A percentile compares a stretch with the other conserved stretches of the same genome.
phyloP scores from a whole-genome alignment of 92 coral and sea anemone species.

The Hydrozoanthus gracilis region DNA sequence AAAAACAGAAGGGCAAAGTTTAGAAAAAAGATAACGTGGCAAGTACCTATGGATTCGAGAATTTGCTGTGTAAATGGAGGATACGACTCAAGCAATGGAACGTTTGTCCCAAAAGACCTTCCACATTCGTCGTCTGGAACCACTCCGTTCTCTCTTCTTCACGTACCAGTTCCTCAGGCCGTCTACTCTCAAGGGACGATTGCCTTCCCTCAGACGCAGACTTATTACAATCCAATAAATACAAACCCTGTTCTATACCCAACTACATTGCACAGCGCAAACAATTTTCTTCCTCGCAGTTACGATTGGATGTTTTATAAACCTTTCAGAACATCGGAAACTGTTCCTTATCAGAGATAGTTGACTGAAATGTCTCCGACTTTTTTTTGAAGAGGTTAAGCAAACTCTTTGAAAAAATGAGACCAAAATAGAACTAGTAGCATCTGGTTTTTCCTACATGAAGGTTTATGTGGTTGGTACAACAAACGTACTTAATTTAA shows the following conservation, averaged over 20 bases:
- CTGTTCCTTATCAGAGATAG: constrained; percentile 2
- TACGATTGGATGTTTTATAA: constrained; percentile 12
- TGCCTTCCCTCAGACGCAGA: constrained; percentile 4
- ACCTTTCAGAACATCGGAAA: constrained; percentile 1
- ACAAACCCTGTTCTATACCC: constrained; percentile 10
- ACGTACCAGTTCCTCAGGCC: constrained; percentile 3
- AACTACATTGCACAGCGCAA: neutral
- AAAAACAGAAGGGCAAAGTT: constrained; percentile 46
- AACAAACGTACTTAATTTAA: too few species aligned
- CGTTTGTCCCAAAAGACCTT: neutral
- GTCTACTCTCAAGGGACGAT: neutral
- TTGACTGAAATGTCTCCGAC: neutral
- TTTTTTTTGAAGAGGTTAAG: neutral
- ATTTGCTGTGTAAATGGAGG: neutral
- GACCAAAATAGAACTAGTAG: too few species aligned
- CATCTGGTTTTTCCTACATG: too few species aligned
- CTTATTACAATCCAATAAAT: constrained; percentile 25
- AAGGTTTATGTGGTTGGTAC: too few species aligned
- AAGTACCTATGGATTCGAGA: constrained; percentile 32
- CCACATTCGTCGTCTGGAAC: neutral
- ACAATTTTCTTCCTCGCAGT: neutral
- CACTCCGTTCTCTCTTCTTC: neutral
- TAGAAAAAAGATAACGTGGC: constrained; percentile 35
- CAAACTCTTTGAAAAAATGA: too few species aligned
- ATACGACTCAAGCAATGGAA: constrained; percentile 13